Percentiles rank a stretch among this genome's conserved stretches.
phyloP scores from a whole-genome alignment of 2,113 vertebrate genomes.

The Ibidorhyncha struthersii region DNA sequence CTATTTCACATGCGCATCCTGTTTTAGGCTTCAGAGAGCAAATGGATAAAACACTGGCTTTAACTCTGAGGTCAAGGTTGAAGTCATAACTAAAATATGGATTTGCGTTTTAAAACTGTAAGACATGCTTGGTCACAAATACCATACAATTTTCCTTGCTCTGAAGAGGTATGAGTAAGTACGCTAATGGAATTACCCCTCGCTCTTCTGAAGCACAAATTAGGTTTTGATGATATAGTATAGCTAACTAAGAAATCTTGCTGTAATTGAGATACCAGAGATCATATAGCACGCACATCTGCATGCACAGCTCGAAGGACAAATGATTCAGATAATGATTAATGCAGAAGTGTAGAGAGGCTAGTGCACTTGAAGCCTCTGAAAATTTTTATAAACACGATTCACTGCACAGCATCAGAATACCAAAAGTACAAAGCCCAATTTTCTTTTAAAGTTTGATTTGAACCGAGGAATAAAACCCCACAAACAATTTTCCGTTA shows the following conservation, averaged over 20 bases:
- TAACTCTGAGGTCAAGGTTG: conserved; percentile 53
- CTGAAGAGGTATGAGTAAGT: conserved; percentile 15
- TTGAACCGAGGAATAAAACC: not conserved
- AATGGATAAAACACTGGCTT: conserved; percentile 34
- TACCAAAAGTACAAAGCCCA: not conserved
- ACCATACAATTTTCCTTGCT: not conserved
- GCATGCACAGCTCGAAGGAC: not conserved
- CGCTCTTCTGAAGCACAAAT: conserved; percentile 41
- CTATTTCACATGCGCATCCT: not conserved
- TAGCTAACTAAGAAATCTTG: conserved; percentile 40
- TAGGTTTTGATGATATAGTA: not conserved
- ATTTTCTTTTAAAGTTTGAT: not conserved
- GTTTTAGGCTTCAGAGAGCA: conserved; percentile 33
- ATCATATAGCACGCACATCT: not conserved
- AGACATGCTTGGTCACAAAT: conserved; percentile 17
- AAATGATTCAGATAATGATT: not conserved
- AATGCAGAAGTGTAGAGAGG: not conserved
- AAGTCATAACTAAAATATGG: conserved; percentile 52
- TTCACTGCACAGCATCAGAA: not conserved
- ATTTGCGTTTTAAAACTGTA: conserved; percentile 17
- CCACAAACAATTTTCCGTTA: not conserved
- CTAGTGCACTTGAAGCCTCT: not conserved
- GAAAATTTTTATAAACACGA: not conserved
- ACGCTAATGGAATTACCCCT: conserved; percentile 27
- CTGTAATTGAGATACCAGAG: conserved; percentile 11